A percentile compares a stretch with the other conserved stretches of the same genome.
Evolutionary conservation across 2,113 vertebrate species (phyloP).

Genomic region (Poeciliopsis prolifica): DNA sequence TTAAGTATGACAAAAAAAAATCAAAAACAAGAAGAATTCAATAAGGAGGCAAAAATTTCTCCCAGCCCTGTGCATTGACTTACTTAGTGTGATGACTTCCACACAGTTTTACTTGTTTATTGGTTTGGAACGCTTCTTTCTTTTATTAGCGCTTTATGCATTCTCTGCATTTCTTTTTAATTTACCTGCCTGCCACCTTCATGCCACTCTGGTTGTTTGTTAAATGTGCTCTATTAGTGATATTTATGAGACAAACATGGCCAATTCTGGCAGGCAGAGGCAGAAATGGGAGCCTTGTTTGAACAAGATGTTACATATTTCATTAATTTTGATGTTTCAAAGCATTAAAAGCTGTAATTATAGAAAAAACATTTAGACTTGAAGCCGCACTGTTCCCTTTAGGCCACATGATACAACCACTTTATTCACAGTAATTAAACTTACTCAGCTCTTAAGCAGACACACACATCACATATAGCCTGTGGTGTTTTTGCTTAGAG

Average conservation of each 20-base stretch:
- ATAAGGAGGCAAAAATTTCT: background rate
- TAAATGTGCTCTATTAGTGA: background rate
- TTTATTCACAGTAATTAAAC: slow-evolving; percentile 73
- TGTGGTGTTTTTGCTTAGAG: slow-evolving; percentile 62
- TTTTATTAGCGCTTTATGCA: background rate
- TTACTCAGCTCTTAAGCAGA: slow-evolving; percentile 64
- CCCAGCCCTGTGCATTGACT: background rate
- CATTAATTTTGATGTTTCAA: slow-evolving; percentile 34
- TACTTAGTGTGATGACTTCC: background rate
- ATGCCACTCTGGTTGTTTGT: background rate
- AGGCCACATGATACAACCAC: slow-evolving; percentile 59
- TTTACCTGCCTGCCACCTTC: background rate
- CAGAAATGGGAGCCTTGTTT: slow-evolving; percentile 12
- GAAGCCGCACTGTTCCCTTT: slow-evolving; percentile 55
- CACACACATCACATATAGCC: slow-evolving; percentile 60
- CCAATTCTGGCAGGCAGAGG: background rate
- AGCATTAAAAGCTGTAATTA: slow-evolving; percentile 46
- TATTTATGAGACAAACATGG: slow-evolving; percentile 4
- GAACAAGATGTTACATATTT: slow-evolving; percentile 36
- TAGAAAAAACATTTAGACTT: slow-evolving; percentile 55
- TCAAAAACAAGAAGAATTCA: background rate
- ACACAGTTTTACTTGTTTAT: background rate
- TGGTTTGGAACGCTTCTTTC: background rate
- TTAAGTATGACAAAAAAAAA: background rate
- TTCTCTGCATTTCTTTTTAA: background rate